A percentile compares a stretch with the other conserved stretches of the same genome.
phyloP scores from a whole-genome alignment of 2,113 vertebrate species.

The Xyliphius kryptos region DNA sequence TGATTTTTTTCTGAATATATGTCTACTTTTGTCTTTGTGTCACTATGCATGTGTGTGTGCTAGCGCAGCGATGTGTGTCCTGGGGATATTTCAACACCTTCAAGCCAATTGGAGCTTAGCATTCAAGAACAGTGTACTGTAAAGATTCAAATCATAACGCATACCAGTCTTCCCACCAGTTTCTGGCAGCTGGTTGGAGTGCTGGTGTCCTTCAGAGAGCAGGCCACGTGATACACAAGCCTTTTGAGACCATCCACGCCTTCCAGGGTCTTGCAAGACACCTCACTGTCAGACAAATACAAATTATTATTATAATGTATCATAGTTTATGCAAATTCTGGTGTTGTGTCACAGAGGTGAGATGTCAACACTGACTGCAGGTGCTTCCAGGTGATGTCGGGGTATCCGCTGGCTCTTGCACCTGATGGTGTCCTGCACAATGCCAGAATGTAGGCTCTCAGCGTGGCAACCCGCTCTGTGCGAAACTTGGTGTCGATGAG shows the following conservation, averaged over 20 bases:
- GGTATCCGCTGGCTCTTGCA: conserved; percentile 82
- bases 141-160: conserved; percentile 38
- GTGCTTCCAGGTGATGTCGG: conserved; percentile 88
- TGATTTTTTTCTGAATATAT: no score
- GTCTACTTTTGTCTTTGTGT: no score
- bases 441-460: conserved; percentile 85
- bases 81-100: no score
- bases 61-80: no score
- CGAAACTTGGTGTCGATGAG: conserved; percentile 90
- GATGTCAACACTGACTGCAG: conserved; percentile 77
- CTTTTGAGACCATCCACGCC: conserved; percentile 81
- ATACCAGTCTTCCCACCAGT: conserved; percentile 84
- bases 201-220: conserved; percentile 81
- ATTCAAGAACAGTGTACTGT: no score
- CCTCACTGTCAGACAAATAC: conserved; percentile 68
- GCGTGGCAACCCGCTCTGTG: conserved; percentile 83
- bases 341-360: no score
- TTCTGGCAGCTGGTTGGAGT: conserved; percentile 74
- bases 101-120: no score
- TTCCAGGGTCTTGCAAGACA: conserved; percentile 87
- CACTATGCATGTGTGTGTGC: no score
- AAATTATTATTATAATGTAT: conserved; percentile 14
- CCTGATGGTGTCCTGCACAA: conserved; percentile 89
- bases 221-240: conserved; percentile 79
- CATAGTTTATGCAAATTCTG: no score